Evolutionary conservation across 1,140 invertebrate species (phyloP), one percentile per base, ranked within the genome.

Genomic region (Calliopsis andreniformis): DNA sequence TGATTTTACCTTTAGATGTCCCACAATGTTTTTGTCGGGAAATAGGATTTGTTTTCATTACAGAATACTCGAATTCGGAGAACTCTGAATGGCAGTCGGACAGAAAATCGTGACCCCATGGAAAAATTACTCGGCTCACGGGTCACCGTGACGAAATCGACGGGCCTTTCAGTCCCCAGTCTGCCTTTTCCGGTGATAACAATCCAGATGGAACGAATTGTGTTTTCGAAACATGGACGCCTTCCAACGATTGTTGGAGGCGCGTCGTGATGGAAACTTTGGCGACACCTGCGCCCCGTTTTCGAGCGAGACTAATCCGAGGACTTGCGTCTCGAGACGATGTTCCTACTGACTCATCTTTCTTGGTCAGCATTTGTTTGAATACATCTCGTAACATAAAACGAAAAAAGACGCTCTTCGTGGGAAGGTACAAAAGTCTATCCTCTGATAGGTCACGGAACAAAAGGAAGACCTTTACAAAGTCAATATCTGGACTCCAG

Each of bases 141-240:
- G 56, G 28, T 76, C 76, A 67, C 79, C 83, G 82, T 87, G 82
- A 85, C 82, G 77, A 86, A 86, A 84, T 86, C 68, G 70, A 82
- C 72, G 68, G 72, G 56, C 79, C 77, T 66, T 61, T 75, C 78
- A 83, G 69, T 75, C 79, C 69, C 56, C 30, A 61, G 18, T 45
- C 56, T 66, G 53, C 58, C 64, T 51, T 82, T 82, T 71, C 78
- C 68, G 69, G 49, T 84, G 83, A 90, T 90, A 87, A 85, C 81
- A 81, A 88, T 87, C 72, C 77, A 30, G 58, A 86, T 76, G 88
- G 85, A 90, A 91, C 88, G 87, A 90, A 91, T 89, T 23, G 80
- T 87, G 86, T 87, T 90, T 89, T 89, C 79, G 79, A 89, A 89
- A 89, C 83, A 87, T 62, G 73, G 78, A 78, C 72, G 79, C 78